Conservation (phyloP, 2,888 invertebrate genomes). For the Sepioteuthis lessoniana region DNA sequence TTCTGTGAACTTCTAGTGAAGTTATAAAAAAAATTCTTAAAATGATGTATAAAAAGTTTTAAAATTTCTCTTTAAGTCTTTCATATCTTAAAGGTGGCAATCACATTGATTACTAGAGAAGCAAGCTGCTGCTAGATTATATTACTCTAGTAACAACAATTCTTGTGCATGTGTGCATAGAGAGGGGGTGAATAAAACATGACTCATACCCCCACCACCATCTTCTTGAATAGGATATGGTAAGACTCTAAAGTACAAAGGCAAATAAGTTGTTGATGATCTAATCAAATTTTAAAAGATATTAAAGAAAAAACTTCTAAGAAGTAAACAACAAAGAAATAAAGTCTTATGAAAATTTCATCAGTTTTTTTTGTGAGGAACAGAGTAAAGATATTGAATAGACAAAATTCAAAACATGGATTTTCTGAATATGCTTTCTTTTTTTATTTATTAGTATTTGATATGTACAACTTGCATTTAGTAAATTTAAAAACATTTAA, state of each 20-base stretch:
- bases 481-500: too few species aligned
- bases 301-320: not conserved
- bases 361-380: not conserved
- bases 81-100: not conserved
- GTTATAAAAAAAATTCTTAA: not conserved
- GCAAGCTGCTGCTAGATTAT: not conserved
- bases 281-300: not conserved
- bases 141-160: not conserved
- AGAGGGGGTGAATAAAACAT: not conserved
- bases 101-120: not conserved
- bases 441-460: not conserved
- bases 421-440: not conserved
- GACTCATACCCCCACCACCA: not conserved
- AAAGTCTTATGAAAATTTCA: not conserved
- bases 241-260: not conserved
- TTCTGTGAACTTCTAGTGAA: too few species aligned
- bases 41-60: not conserved
- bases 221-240: too few species aligned
- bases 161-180: not conserved
- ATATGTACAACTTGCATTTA: not conserved
- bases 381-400: not conserved
- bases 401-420: not conserved
- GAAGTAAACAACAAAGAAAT: not conserved
- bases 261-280: not conserved
- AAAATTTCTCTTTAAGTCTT: not conserved